These are phyloP conservation scores for Urocyon cinereoargenteus DNA, from an alignment of 2,797 vertebrate genomes.

Conservation along the genomic window DNA sequence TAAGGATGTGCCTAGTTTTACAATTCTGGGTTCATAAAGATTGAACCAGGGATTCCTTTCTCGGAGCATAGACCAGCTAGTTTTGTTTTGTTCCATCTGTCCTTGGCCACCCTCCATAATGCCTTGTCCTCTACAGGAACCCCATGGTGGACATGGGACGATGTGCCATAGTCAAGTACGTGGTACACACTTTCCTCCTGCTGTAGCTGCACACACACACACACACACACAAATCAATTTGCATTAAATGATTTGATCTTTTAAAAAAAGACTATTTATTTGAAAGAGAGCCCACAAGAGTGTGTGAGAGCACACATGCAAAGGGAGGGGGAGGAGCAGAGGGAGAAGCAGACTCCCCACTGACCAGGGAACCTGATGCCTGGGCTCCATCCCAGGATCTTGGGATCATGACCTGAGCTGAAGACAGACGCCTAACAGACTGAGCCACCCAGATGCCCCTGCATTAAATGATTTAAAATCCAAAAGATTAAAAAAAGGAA, in stretches of 20 bases:
- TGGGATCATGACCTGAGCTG: too few species aligned
- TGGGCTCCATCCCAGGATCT: too few species aligned
- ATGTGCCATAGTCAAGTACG: neutral
- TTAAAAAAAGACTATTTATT: too few species aligned
- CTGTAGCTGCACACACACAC: neutral
- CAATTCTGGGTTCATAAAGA: neutral
- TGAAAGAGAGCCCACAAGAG: too few species aligned
- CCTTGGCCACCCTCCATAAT: accelerated
- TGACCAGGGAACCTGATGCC: too few species aligned
- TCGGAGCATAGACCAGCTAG: too few species aligned
- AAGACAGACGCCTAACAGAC: too few species aligned
- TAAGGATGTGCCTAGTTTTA: neutral
- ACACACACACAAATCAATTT: neutral
- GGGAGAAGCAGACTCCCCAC: too few species aligned
- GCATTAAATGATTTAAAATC: neutral
- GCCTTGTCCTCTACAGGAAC: neutral
- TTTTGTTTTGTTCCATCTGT: neutral
- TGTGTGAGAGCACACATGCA: too few species aligned
- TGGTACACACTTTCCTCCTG: neutral
- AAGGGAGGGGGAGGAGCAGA: too few species aligned
- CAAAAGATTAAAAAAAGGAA: neutral
- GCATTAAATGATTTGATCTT: neutral
- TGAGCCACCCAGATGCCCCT: too few species aligned
- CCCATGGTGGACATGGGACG: neutral
- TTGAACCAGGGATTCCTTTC: neutral